These are phyloP conservation scores for Tokudaia tokunoshimensis DNA, from an alignment of 2,797 vertebrate genomes.

Conservation along the genomic window DNA sequence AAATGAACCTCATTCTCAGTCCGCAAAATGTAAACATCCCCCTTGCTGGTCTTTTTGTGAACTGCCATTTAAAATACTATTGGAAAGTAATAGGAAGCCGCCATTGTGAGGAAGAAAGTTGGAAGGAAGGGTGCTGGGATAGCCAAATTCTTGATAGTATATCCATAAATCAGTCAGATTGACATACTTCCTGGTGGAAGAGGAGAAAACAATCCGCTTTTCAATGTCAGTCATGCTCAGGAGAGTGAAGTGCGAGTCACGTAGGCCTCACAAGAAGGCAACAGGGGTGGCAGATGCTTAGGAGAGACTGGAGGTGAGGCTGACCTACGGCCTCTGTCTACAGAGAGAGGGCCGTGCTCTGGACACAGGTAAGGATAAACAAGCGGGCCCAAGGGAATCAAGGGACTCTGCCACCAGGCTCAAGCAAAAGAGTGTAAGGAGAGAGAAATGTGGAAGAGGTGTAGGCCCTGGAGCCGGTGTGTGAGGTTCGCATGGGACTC, in stretches of 20 bases:
- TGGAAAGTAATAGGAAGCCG: neutral
- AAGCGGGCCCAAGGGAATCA: no score
- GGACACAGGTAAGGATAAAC: no score
- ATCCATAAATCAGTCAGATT: neutral
- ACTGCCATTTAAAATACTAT: neutral
- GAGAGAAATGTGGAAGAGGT: accelerated
- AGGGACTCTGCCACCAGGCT: neutral
- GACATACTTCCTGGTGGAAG: neutral
- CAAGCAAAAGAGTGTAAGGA: neutral
- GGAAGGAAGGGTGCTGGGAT: neutral
- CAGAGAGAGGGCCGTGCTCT: neutral
- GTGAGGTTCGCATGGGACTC: accelerated
- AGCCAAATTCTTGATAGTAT: neutral
- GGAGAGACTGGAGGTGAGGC: neutral
- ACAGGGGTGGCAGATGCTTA: neutral
- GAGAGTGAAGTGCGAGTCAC: neutral
- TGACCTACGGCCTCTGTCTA: neutral
- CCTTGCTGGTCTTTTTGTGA: neutral
- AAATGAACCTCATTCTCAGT: no score
- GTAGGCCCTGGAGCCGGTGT: neutral
- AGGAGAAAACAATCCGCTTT: slow-evolving; percentile 15
- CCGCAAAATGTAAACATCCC: neutral
- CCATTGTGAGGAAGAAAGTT: neutral
- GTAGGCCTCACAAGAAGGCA: neutral
- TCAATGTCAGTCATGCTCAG: neutral